Evolutionary conservation across 2,888 invertebrate genomes (phyloP).

Genomic region (Drosophila peninsularis): DNA sequence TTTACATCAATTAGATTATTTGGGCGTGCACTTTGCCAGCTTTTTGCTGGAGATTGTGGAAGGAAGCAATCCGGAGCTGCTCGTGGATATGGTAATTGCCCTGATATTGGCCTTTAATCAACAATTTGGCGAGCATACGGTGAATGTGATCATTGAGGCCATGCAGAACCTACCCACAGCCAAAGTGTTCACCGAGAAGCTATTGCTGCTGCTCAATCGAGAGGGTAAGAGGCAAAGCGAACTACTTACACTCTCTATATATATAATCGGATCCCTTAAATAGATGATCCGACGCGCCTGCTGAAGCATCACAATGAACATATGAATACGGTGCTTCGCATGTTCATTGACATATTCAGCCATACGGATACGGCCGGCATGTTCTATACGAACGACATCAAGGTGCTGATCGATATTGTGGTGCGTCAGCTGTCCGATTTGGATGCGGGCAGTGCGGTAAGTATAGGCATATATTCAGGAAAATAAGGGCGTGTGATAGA

Average conservation of each 20-base stretch:
- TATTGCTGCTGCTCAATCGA: slow-evolving; percentile 93
- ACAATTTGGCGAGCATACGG: slow-evolving; percentile 89
- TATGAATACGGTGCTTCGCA: slow-evolving; percentile 94
- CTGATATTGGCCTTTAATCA: slow-evolving; percentile 95
- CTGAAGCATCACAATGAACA: slow-evolving; percentile 91
- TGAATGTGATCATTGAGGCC: slow-evolving; percentile 90
- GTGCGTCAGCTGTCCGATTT: slow-evolving; percentile 95
- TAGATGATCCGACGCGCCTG: slow-evolving; percentile 94
- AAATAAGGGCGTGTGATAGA: neutral
- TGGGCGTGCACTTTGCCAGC: slow-evolving; percentile 92
- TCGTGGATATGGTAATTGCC: slow-evolving; percentile 93
- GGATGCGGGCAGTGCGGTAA: slow-evolving; percentile 93
- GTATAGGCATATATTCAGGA: slow-evolving; percentile 11
- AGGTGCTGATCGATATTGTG: slow-evolving; percentile 96
- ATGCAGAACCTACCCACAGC: slow-evolving; percentile 89
- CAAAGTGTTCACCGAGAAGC: slow-evolving; percentile 95
- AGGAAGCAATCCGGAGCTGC: slow-evolving; percentile 92
- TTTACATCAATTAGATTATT: slow-evolving; percentile 88
- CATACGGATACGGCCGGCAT: slow-evolving; percentile 91
- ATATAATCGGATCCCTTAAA: slow-evolving; percentile 34
- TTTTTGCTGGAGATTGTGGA: slow-evolving; percentile 94
- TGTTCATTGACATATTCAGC: slow-evolving; percentile 94
- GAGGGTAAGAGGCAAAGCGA: slow-evolving; percentile 88
- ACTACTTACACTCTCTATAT: neutral
- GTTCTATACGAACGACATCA: slow-evolving; percentile 97